Evolutionary conservation across 2,113 vertebrate genomes (phyloP).

Genomic region (Prinia subflava): DNA sequence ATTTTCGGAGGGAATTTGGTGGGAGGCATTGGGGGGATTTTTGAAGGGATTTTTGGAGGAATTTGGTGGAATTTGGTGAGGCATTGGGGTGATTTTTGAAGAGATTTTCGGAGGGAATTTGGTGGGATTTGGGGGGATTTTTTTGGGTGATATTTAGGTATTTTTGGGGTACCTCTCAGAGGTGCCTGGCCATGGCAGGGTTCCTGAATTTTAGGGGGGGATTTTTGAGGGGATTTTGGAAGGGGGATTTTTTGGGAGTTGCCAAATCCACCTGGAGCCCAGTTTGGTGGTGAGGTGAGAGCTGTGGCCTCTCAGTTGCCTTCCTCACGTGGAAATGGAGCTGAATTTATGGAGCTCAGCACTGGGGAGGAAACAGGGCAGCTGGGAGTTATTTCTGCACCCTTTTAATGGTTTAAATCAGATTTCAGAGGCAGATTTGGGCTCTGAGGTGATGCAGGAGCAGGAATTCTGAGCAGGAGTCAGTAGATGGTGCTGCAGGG

Average conservation of each 20-base stretch:
- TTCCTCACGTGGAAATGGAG: neutral
- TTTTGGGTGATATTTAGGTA: neutral
- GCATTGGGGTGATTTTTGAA: no score
- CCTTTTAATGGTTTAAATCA: neutral
- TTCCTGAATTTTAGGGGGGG: no score
- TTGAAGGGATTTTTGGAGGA: no score
- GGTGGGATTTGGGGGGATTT: neutral
- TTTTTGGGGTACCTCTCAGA: no score
- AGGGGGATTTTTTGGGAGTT: neutral
- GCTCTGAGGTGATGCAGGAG: accelerated
- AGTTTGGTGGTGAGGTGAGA: neutral
- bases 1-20: no score
- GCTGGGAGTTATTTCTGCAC: neutral
- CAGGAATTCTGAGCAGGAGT: neutral
- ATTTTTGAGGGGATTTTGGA: no score
- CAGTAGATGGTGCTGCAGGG: slow-evolving; percentile 45
- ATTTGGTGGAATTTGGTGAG: neutral
- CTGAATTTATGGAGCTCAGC: neutral
- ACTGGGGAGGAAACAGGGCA: neutral
- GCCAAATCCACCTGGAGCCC: neutral
- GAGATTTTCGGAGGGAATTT: no score
- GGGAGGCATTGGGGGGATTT: neutral
- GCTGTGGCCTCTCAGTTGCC: neutral
- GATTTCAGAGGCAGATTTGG: neutral
- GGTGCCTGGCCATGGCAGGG: no score